Percentiles rank a stretch among this genome's conserved stretches.
These are phyloP conservation scores for Carterocephalus palaemon DNA, from an alignment of 2,888 invertebrate species.

Conservation along the genomic window DNA sequence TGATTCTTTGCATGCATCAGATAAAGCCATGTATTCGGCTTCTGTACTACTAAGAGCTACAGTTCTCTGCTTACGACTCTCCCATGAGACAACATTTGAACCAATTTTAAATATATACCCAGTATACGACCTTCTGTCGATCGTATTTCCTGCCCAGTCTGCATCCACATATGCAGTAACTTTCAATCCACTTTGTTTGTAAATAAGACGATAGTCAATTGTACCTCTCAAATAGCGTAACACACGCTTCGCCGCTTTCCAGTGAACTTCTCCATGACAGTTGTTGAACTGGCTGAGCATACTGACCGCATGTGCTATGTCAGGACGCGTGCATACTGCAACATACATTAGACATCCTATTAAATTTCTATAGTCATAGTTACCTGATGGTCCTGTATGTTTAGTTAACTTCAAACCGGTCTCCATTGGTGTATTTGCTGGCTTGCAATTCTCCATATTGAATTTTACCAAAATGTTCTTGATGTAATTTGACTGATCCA, in stretches of 20 bases:
- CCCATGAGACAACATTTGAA: conserved; percentile 24
- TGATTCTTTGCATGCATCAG: conserved; percentile 28
- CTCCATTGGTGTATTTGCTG: conserved; percentile 9
- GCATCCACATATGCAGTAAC: conserved; percentile 25
- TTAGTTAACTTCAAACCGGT: conserved; percentile 2
- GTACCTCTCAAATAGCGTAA: conserved; percentile 29
- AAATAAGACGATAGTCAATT: conserved; percentile 20
- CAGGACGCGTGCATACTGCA: conserved; percentile 21
- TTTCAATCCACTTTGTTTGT: conserved; percentile 3
- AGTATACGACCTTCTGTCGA: conserved; percentile 31
- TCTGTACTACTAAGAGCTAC: conserved; percentile 31
- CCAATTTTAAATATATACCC: conserved; percentile 29
- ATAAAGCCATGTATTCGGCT: conserved; percentile 30
- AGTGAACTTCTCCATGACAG: conserved; percentile 16
- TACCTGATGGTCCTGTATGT: too few relatives aligned
- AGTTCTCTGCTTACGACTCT: conserved; percentile 28
- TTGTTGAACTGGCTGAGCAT: conserved; percentile 18
- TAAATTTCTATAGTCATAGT: conserved; percentile 13
- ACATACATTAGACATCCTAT: conserved; percentile 21
- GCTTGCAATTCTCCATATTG: conserved; percentile 10
- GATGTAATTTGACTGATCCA: conserved; percentile 17
- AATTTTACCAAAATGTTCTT: conserved; percentile 6
- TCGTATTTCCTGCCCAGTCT: conserved; percentile 26
- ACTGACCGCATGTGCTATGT: conserved; percentile 23
- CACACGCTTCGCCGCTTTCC: conserved; percentile 27